Percentiles rank a stretch among this genome's conserved stretches.
Conservation (phyloP, 2,888 invertebrate species). For the Capitulum mitella region DNA sequence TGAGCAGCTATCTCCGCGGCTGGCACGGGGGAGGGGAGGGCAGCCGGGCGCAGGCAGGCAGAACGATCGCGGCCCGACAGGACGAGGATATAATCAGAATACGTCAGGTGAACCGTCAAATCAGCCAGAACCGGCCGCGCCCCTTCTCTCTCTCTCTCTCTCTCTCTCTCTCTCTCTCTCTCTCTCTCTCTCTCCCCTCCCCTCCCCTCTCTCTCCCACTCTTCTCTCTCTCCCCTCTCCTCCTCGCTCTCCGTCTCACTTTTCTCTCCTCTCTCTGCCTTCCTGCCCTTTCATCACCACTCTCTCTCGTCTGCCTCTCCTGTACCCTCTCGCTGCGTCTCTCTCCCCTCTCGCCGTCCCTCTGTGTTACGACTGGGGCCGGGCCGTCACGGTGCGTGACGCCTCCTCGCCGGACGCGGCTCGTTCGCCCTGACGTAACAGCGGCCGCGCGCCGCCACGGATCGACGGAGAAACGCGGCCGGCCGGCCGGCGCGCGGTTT, state of each 20-base stretch:
- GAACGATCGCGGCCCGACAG: background rate
- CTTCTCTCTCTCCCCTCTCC: background rate
- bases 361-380: too few relatives aligned
- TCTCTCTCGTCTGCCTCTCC: too few relatives aligned
- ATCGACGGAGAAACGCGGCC: background rate
- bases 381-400: too few relatives aligned
- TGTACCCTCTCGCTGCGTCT: too few relatives aligned
- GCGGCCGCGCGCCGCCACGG: too few relatives aligned
- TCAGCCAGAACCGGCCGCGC: too few relatives aligned
- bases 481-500: background rate
- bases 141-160: too few relatives aligned
- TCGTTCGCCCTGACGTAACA: background rate
- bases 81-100: background rate
- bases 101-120: background rate
- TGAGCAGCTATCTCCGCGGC: background rate
- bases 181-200: background rate
- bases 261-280: background rate
- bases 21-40: background rate
- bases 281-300: too few relatives aligned
- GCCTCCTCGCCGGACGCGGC: too few relatives aligned
- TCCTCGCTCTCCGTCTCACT: background rate
- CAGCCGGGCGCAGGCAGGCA: background rate
- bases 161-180: too few relatives aligned
- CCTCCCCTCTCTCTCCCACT: background rate
- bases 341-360: too few relatives aligned